Evolutionary conservation across 2,888 invertebrate genomes (phyloP).

Genomic region (Acleris sparsana): DNA sequence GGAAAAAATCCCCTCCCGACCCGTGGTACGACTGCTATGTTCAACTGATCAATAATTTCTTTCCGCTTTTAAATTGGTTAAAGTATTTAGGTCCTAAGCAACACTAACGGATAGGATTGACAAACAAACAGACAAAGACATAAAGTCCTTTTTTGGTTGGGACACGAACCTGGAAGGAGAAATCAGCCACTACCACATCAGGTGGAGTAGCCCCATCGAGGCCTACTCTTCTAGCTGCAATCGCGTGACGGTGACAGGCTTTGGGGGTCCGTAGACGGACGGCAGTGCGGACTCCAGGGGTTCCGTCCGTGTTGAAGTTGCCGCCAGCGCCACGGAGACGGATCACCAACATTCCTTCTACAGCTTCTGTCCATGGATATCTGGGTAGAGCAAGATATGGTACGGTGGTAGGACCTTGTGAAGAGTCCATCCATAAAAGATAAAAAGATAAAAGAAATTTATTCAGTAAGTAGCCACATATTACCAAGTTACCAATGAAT

Average conservation of each 20-base stretch:
- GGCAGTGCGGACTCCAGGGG: constrained; percentile 60
- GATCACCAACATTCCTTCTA: constrained; percentile 77
- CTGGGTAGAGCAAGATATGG: constrained; percentile 44
- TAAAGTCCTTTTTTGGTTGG: not conserved
- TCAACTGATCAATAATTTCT: no score
- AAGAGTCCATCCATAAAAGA: no score
- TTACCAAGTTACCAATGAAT: no score
- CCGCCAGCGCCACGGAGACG: constrained; percentile 64
- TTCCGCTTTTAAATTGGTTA: no score
- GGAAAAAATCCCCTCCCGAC: no score
- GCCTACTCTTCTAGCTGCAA: constrained; percentile 60
- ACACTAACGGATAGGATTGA: not conserved
- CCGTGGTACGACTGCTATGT: no score
- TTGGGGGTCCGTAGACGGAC: constrained; percentile 63
- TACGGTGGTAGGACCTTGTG: no score
- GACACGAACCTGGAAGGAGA: constrained; percentile 68
- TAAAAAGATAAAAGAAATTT: no score
- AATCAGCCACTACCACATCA: constrained; percentile 68
- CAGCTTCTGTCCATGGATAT: constrained; percentile 78
- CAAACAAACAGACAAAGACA: not conserved
- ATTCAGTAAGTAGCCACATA: no score
- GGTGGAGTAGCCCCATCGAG: constrained; percentile 54
- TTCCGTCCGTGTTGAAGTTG: constrained; percentile 33
- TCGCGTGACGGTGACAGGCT: constrained; percentile 73
- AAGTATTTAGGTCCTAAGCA: no score